Evolutionary conservation across 2,888 invertebrate species (phyloP).

Genomic region (Cataglyphis altisquamis): DNA sequence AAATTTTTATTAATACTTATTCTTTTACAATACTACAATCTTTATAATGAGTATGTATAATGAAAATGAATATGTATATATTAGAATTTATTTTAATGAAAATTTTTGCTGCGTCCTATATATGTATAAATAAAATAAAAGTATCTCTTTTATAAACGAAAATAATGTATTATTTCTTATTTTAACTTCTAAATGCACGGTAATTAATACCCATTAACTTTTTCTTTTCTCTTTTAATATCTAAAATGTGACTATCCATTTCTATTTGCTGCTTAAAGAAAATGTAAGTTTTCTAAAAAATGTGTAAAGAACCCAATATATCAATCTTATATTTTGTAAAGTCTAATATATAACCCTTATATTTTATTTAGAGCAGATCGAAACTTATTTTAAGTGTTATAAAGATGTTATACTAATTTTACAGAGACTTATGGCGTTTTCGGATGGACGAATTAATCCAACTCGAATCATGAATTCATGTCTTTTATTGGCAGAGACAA

Average conservation of each 20-base stretch:
- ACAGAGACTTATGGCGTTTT: background rate
- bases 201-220: background rate
- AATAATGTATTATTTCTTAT: constrained; percentile 1
- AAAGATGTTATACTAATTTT: background rate
- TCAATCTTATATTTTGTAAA: background rate
- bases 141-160: background rate
- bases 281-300: background rate
- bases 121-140: background rate
- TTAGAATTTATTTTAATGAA: constrained; percentile 14
- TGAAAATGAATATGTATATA: no score
- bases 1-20: background rate
- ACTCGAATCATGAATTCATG: no score
- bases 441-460: no score
- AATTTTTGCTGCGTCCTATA: background rate
- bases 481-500: no score
- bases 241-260: background rate
- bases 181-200: background rate
- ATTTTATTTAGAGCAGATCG: no score
- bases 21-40: background rate
- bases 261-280: background rate
- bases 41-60: background rate
- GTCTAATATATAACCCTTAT: no score
- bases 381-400: no score
- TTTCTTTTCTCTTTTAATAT: background rate
- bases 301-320: background rate